Percentiles rank a stretch among this genome's conserved stretches.
Conservation (phyloP, 2,797 vertebrate genomes). For the Ficedula albicollis region DNA sequence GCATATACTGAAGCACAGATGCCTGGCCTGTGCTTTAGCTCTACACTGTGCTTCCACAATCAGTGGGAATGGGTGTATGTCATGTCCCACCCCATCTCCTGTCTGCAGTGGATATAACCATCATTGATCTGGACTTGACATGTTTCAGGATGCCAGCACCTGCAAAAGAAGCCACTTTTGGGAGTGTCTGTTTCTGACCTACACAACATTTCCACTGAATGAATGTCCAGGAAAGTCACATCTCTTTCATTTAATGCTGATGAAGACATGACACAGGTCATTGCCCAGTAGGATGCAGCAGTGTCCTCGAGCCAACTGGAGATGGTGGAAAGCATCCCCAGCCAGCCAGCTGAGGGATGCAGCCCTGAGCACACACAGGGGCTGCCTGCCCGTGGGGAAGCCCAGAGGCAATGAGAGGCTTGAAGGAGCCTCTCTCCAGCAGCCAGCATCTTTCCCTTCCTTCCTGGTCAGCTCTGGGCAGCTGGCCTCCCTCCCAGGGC, state of each 20-base stretch:
- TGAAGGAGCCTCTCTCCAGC: background rate
- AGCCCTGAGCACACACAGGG: background rate
- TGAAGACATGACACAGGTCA: background rate
- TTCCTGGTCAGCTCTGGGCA: background rate
- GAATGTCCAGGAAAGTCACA: background rate
- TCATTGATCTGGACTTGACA: rapidly evolving
- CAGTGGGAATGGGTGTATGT: background rate
- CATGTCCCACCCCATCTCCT: background rate
- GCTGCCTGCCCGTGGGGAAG: rapidly evolving
- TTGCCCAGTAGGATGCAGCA: background rate
- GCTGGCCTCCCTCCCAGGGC: background rate
- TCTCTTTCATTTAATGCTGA: background rate
- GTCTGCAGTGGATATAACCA: background rate
- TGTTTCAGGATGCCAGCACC: rapidly evolving
- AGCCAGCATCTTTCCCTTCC: background rate
- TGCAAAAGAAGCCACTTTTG: background rate
- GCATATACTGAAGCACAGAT: background rate
- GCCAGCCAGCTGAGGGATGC: background rate
- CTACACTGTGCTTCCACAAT: background rate
- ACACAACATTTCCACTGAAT: background rate
- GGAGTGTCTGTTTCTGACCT: background rate
- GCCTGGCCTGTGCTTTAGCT: background rate
- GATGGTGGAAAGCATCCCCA: background rate
- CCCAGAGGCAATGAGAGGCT: rapidly evolving
- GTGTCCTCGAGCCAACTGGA: background rate